Base-by-base conservation (phyloP, 2,888 invertebrate species). In the Allygus modestus region DNA sequence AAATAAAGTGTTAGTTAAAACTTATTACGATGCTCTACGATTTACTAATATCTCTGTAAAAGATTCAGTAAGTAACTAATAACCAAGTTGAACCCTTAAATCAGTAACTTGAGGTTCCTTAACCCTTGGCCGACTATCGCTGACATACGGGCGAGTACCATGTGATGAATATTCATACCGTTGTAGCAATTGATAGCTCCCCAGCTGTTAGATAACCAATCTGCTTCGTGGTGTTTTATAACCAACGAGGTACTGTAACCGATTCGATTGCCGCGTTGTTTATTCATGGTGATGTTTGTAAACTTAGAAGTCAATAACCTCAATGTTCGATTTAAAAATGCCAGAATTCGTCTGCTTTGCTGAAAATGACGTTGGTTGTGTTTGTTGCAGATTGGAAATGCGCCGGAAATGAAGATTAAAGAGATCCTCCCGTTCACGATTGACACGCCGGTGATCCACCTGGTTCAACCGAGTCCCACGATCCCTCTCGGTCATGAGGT, bases 371-470 rank as follows among this genome's bases (percentile, higher is more conserved):
- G n/a, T 37, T 37, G 4, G 4, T 37, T 37, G 9, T 37, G 7
- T 82, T 71, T 82, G 61, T 65, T 81, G 51, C 31, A 69, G 82
- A 23, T 69, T 69, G 12, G 17, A 71, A 69, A 69, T 69, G 15
- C 46, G 20, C 9, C 0, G 31, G n/a, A 69, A 28, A 82, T 82
- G 82, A 65, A 37, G 65, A 82, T 82, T 71, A 82, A 82, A 46
- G 69, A 82, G 33, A 82, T 37, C 12, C 33, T 82, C 28, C 82
- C 82, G 28, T 82, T 61, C 41, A 37, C 69, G 2, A 82, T 82
- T 7, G 69, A 82, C 5, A 41, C 82, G n/a, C 82, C 82, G n/a
- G 51, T 65, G 20, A 82, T 82, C n/a, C 82, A 82, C 69, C 33
- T 82, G 28, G 82, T 82, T n/a, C 82, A 82, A 20, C 82, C 82